phyloP scores from a whole-genome alignment of 2,888 invertebrate genomes.

The Cepaea hortensis region DNA sequence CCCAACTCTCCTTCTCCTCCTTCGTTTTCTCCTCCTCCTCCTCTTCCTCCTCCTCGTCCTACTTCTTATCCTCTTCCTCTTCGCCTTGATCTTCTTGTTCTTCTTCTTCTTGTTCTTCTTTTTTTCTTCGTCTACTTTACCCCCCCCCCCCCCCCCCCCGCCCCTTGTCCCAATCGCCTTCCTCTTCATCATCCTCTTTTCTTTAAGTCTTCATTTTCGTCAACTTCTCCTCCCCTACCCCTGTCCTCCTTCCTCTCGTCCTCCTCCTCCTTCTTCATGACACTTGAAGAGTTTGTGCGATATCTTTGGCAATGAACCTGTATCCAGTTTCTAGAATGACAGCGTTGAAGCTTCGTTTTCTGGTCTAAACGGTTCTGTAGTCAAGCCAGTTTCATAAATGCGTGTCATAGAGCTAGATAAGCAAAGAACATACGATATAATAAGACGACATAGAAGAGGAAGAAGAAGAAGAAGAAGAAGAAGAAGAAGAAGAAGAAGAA shows the following conservation, averaged over 20 bases:
- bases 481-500: neutral
- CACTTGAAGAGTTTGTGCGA: too few species aligned
- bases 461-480: neutral
- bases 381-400: too few species aligned
- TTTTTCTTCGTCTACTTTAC: neutral
- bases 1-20: too few species aligned
- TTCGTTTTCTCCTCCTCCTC: too few species aligned
- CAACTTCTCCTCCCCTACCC: neutral
- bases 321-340: too few species aligned
- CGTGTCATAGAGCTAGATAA: too few species aligned
- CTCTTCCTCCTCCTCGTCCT: too few species aligned
- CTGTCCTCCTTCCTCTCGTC: neutral
- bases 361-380: too few species aligned
- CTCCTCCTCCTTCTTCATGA: neutral
- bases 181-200: neutral
- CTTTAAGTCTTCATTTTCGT: neutral
- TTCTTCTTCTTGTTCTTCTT: neutral
- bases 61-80: neutral
- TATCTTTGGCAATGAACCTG: too few species aligned
- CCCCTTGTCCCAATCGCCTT: neutral
- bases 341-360: too few species aligned
- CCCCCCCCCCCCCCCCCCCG: neutral
- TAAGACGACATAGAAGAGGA: neutral
- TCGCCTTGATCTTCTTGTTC: neutral
- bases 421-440: too few species aligned